Evolutionary conservation across 2,113 vertebrate species (phyloP).

Genomic region (Ophiodon elongatus): DNA sequence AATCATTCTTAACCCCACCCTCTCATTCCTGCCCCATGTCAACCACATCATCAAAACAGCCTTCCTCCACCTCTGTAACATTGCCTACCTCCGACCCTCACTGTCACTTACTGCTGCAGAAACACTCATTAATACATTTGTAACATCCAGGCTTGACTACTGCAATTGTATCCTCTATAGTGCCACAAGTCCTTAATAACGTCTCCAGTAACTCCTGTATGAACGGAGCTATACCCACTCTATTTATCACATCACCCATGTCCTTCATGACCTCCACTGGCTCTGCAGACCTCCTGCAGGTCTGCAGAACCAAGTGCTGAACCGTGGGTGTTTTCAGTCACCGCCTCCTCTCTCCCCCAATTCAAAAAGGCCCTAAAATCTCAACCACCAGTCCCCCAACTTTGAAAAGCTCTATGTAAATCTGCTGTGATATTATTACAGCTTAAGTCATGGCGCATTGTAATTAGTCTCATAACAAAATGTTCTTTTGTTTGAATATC

Average conservation of each 20-base stretch:
- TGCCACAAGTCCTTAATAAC: not conserved
- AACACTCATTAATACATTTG: not conserved
- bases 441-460: not conserved
- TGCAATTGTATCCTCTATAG: not conserved
- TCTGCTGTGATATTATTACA: not conserved
- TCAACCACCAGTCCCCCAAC: not conserved
- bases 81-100: too few species aligned
- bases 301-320: not conserved
- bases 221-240: not conserved
- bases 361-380: not conserved
- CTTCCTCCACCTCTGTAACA: too few species aligned
- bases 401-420: not conserved
- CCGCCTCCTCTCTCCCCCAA: not conserved
- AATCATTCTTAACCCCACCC: not conserved
- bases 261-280: not conserved
- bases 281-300: not conserved
- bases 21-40: not conserved
- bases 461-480: not conserved
- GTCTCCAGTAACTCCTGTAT: not conserved
- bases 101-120: not conserved
- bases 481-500: conserved; percentile 21
- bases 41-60: not conserved
- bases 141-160: not conserved
- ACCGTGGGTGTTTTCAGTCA: not conserved
- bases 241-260: not conserved